These are phyloP conservation scores for Orthosia incerta DNA, from an alignment of 2,888 invertebrate species.

Conservation along the genomic window DNA sequence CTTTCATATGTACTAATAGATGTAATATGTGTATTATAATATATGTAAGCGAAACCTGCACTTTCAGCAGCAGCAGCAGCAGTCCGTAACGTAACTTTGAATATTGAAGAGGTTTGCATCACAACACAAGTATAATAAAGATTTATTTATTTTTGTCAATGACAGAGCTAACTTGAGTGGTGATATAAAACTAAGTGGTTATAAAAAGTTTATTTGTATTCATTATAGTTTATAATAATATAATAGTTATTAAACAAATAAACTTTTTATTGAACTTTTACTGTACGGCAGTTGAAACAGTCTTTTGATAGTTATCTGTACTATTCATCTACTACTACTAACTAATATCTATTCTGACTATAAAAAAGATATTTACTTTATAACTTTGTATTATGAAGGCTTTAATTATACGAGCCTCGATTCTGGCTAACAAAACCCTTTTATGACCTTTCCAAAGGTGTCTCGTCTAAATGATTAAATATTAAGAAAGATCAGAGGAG, in stretches of 20 bases:
- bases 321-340: too few relatives aligned
- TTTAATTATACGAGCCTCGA: not conserved
- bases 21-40: too few relatives aligned
- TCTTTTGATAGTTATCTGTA: not conserved
- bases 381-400: not conserved
- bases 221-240: not conserved
- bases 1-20: not conserved
- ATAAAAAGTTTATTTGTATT: not conserved
- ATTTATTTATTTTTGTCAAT: conserved; percentile 25
- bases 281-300: not conserved
- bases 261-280: not conserved
- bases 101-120: conserved; percentile 38
- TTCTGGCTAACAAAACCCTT: not conserved
- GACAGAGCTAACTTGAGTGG: not conserved
- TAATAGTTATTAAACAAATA: not conserved
- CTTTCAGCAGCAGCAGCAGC: too few relatives aligned
- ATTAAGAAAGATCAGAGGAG: too few relatives aligned
- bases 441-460: too few relatives aligned
- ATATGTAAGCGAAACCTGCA: conserved; percentile 12
- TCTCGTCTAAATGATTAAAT: not conserved
- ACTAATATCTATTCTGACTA: not conserved
- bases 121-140: not conserved
- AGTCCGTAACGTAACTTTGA: conserved; percentile 33
- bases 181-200: conserved; percentile 4
- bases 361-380: not conserved